Evolutionary conservation across 2,113 vertebrate genomes (phyloP), one percentile per base, ranked within the genome.

Genomic region (Euleptes europaea): DNA sequence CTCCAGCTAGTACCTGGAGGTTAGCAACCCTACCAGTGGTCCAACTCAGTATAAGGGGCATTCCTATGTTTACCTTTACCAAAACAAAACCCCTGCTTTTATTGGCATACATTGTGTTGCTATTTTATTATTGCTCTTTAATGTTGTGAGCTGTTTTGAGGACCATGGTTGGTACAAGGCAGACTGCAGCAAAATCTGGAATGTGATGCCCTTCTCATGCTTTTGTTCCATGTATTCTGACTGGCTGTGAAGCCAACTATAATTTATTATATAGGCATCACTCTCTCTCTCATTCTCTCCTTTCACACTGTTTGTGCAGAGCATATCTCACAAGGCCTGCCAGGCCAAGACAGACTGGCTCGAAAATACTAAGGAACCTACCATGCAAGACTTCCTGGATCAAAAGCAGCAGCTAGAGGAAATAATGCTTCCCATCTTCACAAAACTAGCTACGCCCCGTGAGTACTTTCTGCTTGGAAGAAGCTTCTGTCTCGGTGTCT

Each of bases 281-380:
- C 40, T 2, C 15, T 49, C 15, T 49, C 49, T 57, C 12, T 80
- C 57, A 60, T 66, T 26, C 12, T 44, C 38, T 47, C 72, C n/a
- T 82, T 42, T 66, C 63, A 69, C 84, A 73, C 17, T 69, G 60
- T 87, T 23, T 85, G 40, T 66, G 67, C 88, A 97, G 97, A 95
- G 94, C 78, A 84, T 85, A 5, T 91, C 95, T 80, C 69, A 88
- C 4, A 93, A 66, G 76, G 90, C 87, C 0, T 97, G 96, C 79
- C 92, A 91, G 40, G 13, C 85, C 23, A 97, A 95, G 89, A 94
- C 60, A 1, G 95, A 96, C 38, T 97, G 97, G 97, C 85, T 97
- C 44, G 93, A 96, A 85, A 94, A 87, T 6, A 78, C 91, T 23
- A 83, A 92, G 51, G 90, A 94, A 51, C 85, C 95, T 60, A 90